Evolutionary conservation across 92 coral and sea anemone species (phyloP).

Genomic region (Epizoanthus fatuus): DNA sequence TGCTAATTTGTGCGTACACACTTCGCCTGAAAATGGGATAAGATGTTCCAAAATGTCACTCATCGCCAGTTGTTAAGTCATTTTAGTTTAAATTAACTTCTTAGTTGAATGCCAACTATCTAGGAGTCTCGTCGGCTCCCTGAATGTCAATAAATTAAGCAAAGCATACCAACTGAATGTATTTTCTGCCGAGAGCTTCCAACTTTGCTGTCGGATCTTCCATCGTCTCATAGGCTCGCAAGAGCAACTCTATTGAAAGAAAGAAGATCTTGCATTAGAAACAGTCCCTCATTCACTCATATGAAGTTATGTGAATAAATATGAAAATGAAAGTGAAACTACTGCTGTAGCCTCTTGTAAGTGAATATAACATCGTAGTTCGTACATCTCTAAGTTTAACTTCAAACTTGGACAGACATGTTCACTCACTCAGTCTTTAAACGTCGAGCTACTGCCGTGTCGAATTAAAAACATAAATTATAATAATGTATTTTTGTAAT

Average conservation of each 20-base stretch:
- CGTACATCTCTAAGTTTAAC: too few relatives aligned
- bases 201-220: slow-evolving; percentile 80
- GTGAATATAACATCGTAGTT: too few relatives aligned
- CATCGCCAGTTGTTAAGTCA: neutral
- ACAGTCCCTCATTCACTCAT: too few relatives aligned
- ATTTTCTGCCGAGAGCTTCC: slow-evolving; percentile 91
- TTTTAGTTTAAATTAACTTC: neutral
- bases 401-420: neutral
- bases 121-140: too few relatives aligned
- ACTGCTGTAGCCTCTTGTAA: too few relatives aligned
- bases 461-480: too few relatives aligned
- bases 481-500: too few relatives aligned
- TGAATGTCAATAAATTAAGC: neutral
- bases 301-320: neutral
- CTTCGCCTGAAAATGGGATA: neutral
- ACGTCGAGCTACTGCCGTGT: too few relatives aligned
- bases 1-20: slow-evolving; percentile 1
- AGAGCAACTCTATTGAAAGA: slow-evolving; percentile 72
- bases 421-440: slow-evolving; percentile 85
- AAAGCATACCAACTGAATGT: slow-evolving; percentile 85
- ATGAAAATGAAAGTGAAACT: neutral
- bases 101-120: too few relatives aligned
- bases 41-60: slow-evolving; percentile 2
- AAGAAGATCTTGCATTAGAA: neutral
- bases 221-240: slow-evolving; percentile 75